Conservation (phyloP, 2,113 vertebrate genomes). For the Myotis yumanensis region DNA sequence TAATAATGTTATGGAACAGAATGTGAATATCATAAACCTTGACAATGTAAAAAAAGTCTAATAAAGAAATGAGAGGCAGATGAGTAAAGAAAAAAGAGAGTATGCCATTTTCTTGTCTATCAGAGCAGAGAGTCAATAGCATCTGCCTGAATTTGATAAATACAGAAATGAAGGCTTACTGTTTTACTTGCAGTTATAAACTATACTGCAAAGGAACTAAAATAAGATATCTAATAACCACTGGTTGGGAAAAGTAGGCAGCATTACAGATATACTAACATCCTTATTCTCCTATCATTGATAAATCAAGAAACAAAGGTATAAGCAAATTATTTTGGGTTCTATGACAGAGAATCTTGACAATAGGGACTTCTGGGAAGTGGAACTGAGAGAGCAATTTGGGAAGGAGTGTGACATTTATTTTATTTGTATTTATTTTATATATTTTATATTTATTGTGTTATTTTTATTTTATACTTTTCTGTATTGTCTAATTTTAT, state of each 20-base stretch:
- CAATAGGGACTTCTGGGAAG: background rate
- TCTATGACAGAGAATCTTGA: background rate
- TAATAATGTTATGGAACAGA: background rate
- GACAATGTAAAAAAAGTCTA: background rate
- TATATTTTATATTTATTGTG: background rate
- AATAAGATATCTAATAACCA: background rate
- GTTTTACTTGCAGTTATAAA: background rate
- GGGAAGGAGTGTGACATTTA: background rate
- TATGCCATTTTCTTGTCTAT: background rate
- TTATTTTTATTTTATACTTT: background rate
- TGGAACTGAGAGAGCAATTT: background rate
- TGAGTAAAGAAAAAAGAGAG: background rate
- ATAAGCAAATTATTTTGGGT: background rate
- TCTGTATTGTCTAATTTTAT: background rate
- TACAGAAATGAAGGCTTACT: background rate
- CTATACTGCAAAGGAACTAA: background rate
- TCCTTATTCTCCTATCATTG: background rate
- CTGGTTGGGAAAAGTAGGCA: background rate
- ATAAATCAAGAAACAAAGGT: background rate
- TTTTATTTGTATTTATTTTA: background rate
- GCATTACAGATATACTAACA: background rate
- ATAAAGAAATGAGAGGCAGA: conserved; percentile 5
- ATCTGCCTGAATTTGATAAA: background rate
- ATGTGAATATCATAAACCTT: background rate
- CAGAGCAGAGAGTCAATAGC: background rate